These are phyloP conservation scores for Dallia pectoralis DNA, from an alignment of 2,797 vertebrate species.

Conservation along the genomic window DNA sequence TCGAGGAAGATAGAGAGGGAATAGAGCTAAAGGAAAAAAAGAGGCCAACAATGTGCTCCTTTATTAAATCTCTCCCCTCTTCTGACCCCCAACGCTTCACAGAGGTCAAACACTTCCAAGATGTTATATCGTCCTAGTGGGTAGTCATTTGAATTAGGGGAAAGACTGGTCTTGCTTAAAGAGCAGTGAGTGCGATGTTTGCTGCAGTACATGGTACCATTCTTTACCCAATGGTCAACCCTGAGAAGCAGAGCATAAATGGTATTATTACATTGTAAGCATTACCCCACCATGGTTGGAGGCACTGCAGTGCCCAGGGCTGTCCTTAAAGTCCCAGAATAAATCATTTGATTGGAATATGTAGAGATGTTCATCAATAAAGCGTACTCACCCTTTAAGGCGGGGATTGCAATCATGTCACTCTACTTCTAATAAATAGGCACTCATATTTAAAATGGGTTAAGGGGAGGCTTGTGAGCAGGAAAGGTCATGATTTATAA, in stretches of 20 bases:
- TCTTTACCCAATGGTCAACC: neutral
- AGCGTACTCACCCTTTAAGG: too few relatives aligned
- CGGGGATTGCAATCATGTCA: too few relatives aligned
- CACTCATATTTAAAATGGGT: too few relatives aligned
- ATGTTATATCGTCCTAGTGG: neutral
- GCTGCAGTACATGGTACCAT: too few relatives aligned
- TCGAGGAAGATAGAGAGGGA: neutral
- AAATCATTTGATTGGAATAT: too few relatives aligned
- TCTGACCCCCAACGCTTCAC: neutral
- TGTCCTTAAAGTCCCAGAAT: too few relatives aligned
- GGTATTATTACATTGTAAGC: neutral
- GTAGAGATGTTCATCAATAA: too few relatives aligned
- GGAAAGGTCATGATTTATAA: too few relatives aligned
- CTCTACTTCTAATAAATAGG: too few relatives aligned
- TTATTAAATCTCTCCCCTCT: neutral
- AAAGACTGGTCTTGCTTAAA: neutral
- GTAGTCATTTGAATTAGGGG: neutral
- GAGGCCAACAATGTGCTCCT: conserved; percentile 22
- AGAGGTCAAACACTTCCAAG: neutral
- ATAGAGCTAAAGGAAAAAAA: neutral
- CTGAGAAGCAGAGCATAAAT: neutral
- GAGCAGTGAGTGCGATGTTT: too few relatives aligned
- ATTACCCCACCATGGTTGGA: neutral
- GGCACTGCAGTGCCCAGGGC: neutral
- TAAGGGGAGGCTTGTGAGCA: too few relatives aligned